A percentile compares a stretch with the other conserved stretches of the same genome.
Evolutionary conservation across 2,797 vertebrate genomes (phyloP).

Genomic region (Lacerta bilineata): DNA sequence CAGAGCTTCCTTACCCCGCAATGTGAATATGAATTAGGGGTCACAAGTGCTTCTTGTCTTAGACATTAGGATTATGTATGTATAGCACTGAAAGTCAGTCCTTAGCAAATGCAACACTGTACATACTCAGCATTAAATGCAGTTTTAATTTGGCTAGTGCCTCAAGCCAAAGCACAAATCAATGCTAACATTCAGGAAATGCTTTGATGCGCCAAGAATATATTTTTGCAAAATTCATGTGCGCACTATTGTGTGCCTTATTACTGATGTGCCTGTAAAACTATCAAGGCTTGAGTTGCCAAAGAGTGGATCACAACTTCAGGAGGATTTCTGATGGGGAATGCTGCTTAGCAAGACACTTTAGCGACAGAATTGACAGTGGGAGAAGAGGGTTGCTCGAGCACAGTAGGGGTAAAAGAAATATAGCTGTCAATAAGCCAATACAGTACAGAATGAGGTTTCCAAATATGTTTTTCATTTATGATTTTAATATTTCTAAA

Average conservation of each 20-base stretch:
- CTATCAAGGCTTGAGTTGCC: slow-evolving; percentile 1
- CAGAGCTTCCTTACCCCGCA: neutral
- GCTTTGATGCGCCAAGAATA: neutral
- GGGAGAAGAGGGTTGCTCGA: neutral
- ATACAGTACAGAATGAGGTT: neutral
- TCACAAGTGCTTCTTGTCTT: neutral
- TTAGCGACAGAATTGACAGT: no score
- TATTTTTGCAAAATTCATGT: neutral
- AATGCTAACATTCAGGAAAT: slow-evolving; percentile 23
- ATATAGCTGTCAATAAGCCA: neutral
- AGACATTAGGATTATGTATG: neutral
- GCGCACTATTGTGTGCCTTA: slow-evolving; percentile 1
- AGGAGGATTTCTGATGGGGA: slow-evolving; percentile 1
- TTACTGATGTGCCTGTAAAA: slow-evolving; percentile 9
- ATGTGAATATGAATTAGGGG: neutral
- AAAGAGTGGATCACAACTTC: slow-evolving; percentile 3
- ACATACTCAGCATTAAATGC: neutral
- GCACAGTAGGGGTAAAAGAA: neutral
- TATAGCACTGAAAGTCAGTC: neutral
- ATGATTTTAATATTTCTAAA: no score
- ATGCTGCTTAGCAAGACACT: neutral
- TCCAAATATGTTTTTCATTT: neutral
- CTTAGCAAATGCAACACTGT: neutral
- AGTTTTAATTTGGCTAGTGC: neutral
- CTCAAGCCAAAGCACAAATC: slow-evolving; percentile 15